Evolutionary conservation across 2,888 invertebrate genomes (phyloP), one percentile per base, ranked within the genome.

Genomic region (Heliconius aoede): DNA sequence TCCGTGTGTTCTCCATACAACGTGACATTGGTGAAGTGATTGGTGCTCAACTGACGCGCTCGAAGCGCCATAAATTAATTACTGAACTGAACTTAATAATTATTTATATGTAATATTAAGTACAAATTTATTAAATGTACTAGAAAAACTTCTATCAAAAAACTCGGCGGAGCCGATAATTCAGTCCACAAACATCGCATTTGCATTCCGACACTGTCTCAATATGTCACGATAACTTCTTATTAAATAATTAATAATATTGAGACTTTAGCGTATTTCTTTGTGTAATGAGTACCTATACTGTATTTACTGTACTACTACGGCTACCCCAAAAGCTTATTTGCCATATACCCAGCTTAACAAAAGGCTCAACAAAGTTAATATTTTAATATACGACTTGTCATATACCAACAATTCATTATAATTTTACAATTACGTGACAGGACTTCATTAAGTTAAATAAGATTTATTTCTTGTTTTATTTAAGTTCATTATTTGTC

Each of bases 401-500:
- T 60, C 30, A 36, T 24, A 36, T 71, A 18, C 21, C 11, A 75
- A 71, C 51, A 75, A 36, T 68, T 46, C 36, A 30, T 71, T 75
- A 71, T 32, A 62, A 75, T 71, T 71, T 51, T 30, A 46, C 62
- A 64, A 32, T 75, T 62, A 71, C 62, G 62, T 64, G 36, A 62
- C 51, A 61, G 28, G 55, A 64, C 51, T 75, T 75, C 62, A 71
- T 71, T 62, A 77, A 64, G 62, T 76, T 69, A 78, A 64, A 62
- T 74, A 74, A 74, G 64, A 72, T 76, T 77, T 74, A 77, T 77
- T 76, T 76, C 64, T 76, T 73, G 74, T 76, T 79, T 71, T 71
- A 79, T 77, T 69, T 72, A 71, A 77, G 60, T 76, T 73, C 28
- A 21, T 51, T 30, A 75, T 75, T 71, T 62, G 75, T 71, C 55